phyloP scores from a whole-genome alignment of 2,888 invertebrate species.

The Tenthredo notha region DNA sequence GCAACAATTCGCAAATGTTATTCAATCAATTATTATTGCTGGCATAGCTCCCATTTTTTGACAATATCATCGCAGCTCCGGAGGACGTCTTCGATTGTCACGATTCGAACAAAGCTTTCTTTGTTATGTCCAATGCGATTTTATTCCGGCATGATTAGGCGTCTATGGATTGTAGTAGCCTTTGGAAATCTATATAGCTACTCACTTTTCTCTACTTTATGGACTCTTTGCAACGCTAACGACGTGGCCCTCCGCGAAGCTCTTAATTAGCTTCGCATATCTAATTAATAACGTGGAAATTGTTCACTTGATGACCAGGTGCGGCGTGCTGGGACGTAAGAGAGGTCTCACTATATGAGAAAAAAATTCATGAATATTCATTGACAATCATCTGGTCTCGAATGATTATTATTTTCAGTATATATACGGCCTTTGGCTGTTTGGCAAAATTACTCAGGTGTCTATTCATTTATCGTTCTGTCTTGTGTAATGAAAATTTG shows the following conservation, averaged over 20 bases:
- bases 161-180: background rate
- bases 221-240: slow-evolving; percentile 25
- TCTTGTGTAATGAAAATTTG: background rate
- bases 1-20: background rate
- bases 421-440: background rate
- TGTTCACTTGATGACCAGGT: slow-evolving; percentile 15
- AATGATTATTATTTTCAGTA: background rate
- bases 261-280: slow-evolving; percentile 31
- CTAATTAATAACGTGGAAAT: slow-evolving; percentile 41
- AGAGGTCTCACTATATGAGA: background rate
- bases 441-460: background rate
- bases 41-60: background rate
- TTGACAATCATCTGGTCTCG: background rate
- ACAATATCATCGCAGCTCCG: background rate
- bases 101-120: slow-evolving; percentile 33
- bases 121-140: slow-evolving; percentile 6
- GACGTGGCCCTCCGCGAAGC: slow-evolving; percentile 1
- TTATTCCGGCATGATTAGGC: background rate
- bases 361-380: slow-evolving; percentile 6
- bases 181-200: background rate
- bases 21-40: background rate
- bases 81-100: slow-evolving; percentile 19
- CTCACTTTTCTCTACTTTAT: slow-evolving; percentile 17
- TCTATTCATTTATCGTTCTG: background rate
- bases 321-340: background rate